A percentile compares a stretch with the other conserved stretches of the same genome.
Conservation (phyloP, 2,888 invertebrate species). For the Ctena decussata region DNA sequence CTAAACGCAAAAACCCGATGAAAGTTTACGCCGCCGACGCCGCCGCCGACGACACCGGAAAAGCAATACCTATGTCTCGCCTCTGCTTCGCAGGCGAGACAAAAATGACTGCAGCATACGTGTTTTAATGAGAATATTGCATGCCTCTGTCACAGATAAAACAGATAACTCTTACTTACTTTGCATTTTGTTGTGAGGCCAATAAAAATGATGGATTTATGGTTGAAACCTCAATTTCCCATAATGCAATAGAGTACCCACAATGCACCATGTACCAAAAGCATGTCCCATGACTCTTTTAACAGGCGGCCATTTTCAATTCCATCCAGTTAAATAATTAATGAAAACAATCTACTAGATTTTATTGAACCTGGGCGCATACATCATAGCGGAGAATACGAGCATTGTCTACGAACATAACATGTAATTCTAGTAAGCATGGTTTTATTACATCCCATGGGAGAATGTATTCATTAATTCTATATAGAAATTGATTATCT, state of each 20-base stretch:
- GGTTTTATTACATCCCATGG: slow-evolving; percentile 1
- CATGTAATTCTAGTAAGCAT: neutral
- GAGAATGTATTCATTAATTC: neutral
- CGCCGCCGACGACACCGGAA: no score
- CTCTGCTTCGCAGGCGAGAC: no score
- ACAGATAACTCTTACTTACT: no score
- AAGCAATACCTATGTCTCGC: no score
- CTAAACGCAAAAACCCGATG: no score
- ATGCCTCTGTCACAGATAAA: no score
- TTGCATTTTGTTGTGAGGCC: neutral
- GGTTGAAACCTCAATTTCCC: neutral
- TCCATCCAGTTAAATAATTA: slow-evolving; percentile 10
- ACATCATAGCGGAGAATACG: neutral
- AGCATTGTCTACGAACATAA: neutral
- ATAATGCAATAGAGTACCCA: neutral
- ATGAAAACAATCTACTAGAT: slow-evolving; percentile 11
- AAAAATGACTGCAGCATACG: no score
- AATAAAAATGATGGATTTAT: neutral
- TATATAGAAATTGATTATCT: slow-evolving; percentile 10
- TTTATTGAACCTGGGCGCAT: neutral
- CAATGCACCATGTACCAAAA: neutral
- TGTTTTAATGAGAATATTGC: no score
- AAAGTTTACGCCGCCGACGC: no score
- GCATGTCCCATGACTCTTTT: neutral
- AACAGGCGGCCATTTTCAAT: neutral